Conservation (phyloP, 2,113 vertebrate species). For the Motacilla tschutschensis region DNA sequence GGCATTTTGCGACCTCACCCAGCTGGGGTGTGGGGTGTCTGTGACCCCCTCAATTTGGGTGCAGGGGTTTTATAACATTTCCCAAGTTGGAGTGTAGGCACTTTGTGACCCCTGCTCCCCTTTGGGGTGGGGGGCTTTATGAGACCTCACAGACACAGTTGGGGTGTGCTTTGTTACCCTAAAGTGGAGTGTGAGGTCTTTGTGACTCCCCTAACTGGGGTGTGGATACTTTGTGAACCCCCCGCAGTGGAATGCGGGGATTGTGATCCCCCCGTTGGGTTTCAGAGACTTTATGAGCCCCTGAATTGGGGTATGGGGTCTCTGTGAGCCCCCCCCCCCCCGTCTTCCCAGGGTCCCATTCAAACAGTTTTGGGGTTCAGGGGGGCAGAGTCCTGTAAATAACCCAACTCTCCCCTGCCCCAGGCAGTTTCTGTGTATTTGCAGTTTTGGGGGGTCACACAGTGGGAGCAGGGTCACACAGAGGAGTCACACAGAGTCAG, state of each 20-base stretch:
- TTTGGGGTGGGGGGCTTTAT: not conserved
- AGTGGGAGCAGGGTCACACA: not conserved
- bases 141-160: not conserved
- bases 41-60: not conserved
- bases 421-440: not conserved
- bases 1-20: not conserved
- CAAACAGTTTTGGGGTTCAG: not conserved
- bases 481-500: not conserved
- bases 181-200: not conserved
- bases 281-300: not conserved
- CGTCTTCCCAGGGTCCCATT: accelerated
- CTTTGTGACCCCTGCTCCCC: not conserved
- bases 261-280: not conserved
- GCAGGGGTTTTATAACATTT: not conserved
- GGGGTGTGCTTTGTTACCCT: not conserved
- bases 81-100: not conserved
- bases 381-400: not conserved
- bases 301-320: not conserved
- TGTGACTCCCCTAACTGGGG: not conserved
- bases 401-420: not conserved
- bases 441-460: not conserved
- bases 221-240: not conserved
- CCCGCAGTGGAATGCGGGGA: not conserved
- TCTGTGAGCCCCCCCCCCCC: not conserved
- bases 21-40: not conserved